These are phyloP conservation scores for Lasioglossum figueresi DNA, from an alignment of 2,888 invertebrate species.

Conservation along the genomic window DNA sequence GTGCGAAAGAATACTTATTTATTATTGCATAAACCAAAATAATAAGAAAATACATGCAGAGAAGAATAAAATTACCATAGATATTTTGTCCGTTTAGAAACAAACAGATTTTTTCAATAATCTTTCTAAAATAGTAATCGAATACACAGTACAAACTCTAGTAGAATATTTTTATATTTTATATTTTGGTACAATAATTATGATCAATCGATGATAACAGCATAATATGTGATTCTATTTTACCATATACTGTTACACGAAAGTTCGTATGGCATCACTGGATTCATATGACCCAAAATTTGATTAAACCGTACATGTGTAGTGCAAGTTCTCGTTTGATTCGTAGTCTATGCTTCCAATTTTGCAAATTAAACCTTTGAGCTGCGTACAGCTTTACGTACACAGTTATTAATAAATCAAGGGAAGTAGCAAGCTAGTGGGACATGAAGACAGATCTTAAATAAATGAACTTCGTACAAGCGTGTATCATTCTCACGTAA, in stretches of 20 bases:
- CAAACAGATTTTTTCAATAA: background rate
- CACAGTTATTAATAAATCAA: background rate
- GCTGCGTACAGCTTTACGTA: background rate
- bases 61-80: background rate
- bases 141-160: background rate
- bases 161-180: no score
- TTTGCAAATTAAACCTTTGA: conserved; percentile 27
- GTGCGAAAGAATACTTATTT: background rate
- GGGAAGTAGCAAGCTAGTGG: background rate
- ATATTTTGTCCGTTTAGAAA: background rate
- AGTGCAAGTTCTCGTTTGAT: conserved; percentile 1
- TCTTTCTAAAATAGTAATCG: background rate
- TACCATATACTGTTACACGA: background rate
- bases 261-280: background rate
- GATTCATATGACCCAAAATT: background rate
- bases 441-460: background rate
- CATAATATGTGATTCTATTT: background rate
- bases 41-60: background rate
- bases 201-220: background rate
- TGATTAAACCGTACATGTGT: conserved; percentile 17
- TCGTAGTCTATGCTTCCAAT: background rate
- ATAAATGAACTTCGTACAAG: background rate
- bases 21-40: background rate
- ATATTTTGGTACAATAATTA: background rate
- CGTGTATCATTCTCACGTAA: background rate